Conservation (phyloP, 2,113 vertebrate genomes). For the Empidonax alnorum region DNA sequence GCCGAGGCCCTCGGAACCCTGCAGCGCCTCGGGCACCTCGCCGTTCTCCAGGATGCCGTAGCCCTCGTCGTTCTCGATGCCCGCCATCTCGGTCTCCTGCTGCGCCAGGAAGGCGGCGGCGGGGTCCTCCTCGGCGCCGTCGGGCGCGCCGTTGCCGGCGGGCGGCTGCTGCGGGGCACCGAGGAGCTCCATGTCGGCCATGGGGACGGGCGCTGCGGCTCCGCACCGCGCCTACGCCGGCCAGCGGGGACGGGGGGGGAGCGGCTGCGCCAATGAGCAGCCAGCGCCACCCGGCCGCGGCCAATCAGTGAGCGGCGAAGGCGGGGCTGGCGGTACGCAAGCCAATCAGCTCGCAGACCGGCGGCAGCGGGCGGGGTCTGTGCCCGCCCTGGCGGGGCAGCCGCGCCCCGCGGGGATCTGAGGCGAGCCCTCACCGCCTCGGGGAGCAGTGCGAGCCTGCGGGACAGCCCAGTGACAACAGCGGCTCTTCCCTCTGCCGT, state of each 20-base stretch:
- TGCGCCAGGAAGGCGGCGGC: slow-evolving; percentile 92
- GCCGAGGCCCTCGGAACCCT: slow-evolving; percentile 65
- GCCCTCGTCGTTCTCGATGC: slow-evolving; percentile 91
- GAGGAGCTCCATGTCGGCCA: slow-evolving; percentile 82
- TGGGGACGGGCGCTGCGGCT: not conserved
- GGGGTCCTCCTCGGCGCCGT: slow-evolving; percentile 86
- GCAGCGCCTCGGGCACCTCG: slow-evolving; percentile 82
- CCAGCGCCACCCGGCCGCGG: fast-evolving
- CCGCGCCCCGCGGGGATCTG: too few species aligned
- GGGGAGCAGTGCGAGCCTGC: too few species aligned
- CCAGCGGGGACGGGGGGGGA: not conserved
- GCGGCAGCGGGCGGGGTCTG: not conserved
- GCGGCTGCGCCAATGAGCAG: not conserved
- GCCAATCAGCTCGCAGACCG: not conserved
- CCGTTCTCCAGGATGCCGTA: slow-evolving; percentile 91
- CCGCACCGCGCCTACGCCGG: not conserved
- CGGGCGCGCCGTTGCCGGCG: slow-evolving; percentile 67
- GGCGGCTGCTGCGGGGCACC: slow-evolving; percentile 46
- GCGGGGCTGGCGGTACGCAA: not conserved
- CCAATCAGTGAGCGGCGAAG: not conserved
- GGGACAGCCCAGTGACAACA: not conserved
- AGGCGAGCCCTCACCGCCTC: too few species aligned
- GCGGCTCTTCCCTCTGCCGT: not conserved
- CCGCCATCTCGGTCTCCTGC: slow-evolving; percentile 92
- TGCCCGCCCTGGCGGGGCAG: too few species aligned